Evolutionary conservation across 2,113 vertebrate species (phyloP).

Genomic region (Aegithalos caudatus): DNA sequence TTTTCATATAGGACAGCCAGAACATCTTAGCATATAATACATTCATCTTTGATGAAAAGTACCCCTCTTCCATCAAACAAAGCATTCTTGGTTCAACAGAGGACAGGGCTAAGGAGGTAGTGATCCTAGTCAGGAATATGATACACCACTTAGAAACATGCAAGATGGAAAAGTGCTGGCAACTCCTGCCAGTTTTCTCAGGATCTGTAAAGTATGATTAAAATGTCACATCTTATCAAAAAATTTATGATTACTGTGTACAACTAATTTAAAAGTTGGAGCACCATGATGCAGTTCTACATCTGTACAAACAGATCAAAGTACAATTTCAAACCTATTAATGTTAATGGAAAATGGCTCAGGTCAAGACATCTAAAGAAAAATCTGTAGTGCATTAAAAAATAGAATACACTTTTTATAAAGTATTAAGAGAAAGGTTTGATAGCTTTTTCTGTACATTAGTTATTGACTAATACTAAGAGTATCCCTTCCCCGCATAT

Average conservation of each 20-base stretch:
- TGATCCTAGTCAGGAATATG: background rate
- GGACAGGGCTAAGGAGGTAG: background rate
- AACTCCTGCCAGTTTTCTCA: background rate
- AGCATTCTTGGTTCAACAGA: background rate
- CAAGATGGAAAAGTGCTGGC: slow-evolving; percentile 26
- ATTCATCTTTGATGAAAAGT: background rate
- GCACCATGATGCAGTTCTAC: background rate
- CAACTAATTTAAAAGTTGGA: slow-evolving; percentile 27
- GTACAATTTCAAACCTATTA: slow-evolving; percentile 46
- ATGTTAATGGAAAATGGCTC: slow-evolving; percentile 14
- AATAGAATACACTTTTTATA: background rate
- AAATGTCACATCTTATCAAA: slow-evolving; percentile 47
- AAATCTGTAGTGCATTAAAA: background rate
- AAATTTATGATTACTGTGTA: background rate
- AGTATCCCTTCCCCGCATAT: background rate
- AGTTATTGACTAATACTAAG: background rate
- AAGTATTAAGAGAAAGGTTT: background rate
- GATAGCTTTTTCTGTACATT: background rate
- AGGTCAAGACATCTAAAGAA: slow-evolving; percentile 25
- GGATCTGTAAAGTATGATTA: slow-evolving; percentile 33
- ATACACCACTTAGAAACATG: background rate
- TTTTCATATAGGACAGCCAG: background rate
- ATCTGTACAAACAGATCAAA: slow-evolving; percentile 37
- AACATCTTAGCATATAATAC: background rate
- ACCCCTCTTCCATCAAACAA: background rate